Evolutionary conservation across 2,888 invertebrate species (phyloP), one percentile per base, ranked within the genome.

Genomic region (Ophion costatus): DNA sequence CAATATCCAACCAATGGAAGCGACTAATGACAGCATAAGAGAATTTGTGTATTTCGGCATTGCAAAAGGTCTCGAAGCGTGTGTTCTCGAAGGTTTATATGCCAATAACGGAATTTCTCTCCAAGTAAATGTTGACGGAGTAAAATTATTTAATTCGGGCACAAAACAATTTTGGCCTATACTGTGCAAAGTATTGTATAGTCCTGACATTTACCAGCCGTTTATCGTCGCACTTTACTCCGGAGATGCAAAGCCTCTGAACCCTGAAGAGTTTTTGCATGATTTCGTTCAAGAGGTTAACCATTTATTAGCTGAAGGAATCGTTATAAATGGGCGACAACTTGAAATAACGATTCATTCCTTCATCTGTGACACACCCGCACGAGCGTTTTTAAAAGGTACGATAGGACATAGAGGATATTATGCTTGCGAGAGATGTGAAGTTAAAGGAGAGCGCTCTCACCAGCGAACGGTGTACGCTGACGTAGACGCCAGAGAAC

Each of bases 41-140:
- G 76, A 87, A 78, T 88, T 82, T 64, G 80, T 74, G 20, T 88
- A 87, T 42, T 74, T 88, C 2, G 83, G 84, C 9, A 83, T 88
- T n/a, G 73, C 79, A 78, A 69, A 69, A 59, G 85, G 87, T 14
- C 70, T 88, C 1, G 10, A 80, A 61, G 24, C 10, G 29, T 87
- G 83, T 63, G 51, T 71, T 10, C 24, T 83, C 17, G 82, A 84
- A 51, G 22, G 67, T 7, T 45, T 59, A 17, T 59, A 71, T 29
- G 45, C 0, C 4, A 22, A 73, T 10, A 22, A 67, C 33, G 5
- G 14, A 33, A 38, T 88, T 22, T 57, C 81, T 51, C 66, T 87
- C 7, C 66, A 80, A 24, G 5, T 87, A 14, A 87, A 88, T 67
- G 73, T 85, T 29, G 84, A 88, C 80, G 86, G 87, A 17, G 33